phyloP scores from a whole-genome alignment of 2,113 vertebrate species.

The Rana temporaria region DNA sequence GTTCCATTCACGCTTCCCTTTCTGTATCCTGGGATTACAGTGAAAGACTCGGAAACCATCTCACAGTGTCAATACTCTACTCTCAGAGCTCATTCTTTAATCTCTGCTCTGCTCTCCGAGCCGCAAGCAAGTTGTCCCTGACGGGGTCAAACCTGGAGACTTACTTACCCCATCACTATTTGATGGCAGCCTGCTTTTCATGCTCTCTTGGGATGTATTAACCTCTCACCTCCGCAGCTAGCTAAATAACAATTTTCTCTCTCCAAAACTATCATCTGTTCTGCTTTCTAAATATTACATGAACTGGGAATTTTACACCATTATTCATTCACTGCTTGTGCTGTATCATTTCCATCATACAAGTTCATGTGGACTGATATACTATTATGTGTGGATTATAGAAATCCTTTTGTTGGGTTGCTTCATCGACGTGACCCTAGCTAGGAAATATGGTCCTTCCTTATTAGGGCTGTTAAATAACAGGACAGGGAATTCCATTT shows the following conservation, averaged over 20 bases:
- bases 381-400: neutral
- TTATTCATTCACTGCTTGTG: constrained; percentile 9
- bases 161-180: constrained; percentile 29
- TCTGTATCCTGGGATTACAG: constrained; percentile 40
- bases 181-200: neutral
- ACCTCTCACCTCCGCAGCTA: constrained; percentile 16
- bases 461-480: too few species aligned
- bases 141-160: constrained; percentile 36
- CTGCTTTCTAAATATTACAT: constrained; percentile 19
- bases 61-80: constrained; percentile 45
- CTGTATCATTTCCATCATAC: neutral
- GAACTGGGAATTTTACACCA: neutral
- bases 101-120: constrained; percentile 35
- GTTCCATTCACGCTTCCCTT: constrained; percentile 10
- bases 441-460: too few species aligned
- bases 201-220: constrained; percentile 11
- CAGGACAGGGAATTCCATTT: too few species aligned
- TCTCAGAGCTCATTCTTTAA: constrained; percentile 46
- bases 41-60: constrained; percentile 36
- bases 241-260: constrained; percentile 18
- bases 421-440: too few species aligned
- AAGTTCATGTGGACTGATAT: neutral
- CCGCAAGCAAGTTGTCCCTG: constrained; percentile 40
- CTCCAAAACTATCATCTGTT: constrained; percentile 8
- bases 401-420: too few species aligned